These are phyloP conservation scores for Parasteatoda tepidariorum DNA, from an alignment of 1,140 invertebrate genomes.

Conservation along the genomic window DNA sequence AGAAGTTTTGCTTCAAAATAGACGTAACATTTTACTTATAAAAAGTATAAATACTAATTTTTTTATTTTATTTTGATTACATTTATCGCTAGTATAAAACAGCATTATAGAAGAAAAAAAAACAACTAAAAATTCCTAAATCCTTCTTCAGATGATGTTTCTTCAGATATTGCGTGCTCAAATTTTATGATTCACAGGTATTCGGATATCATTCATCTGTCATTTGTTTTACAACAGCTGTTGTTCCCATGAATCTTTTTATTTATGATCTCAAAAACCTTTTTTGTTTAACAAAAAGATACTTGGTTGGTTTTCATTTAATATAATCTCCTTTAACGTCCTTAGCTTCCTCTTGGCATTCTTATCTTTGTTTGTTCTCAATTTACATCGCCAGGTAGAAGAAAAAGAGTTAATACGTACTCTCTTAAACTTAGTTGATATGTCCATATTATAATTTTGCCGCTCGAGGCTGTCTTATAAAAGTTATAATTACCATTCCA, in stretches of 20 bases:
- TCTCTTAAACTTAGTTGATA: background rate
- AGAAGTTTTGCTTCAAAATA: too few species aligned
- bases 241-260: background rate
- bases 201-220: background rate
- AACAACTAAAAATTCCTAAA: too few species aligned
- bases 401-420: background rate
- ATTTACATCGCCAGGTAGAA: background rate
- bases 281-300: background rate
- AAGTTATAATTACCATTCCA: background rate
- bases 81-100: too few species aligned
- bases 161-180: too few species aligned
- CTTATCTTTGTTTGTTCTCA: background rate
- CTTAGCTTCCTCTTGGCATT: background rate
- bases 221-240: background rate
- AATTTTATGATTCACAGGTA: background rate
- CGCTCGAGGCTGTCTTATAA: background rate
- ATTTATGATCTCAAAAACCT: background rate
- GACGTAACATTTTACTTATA: too few species aligned
- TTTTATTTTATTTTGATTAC: too few species aligned
- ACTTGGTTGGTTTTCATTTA: background rate
- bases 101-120: too few species aligned
- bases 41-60: too few species aligned
- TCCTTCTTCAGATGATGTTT: too few species aligned
- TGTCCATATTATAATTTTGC: background rate
- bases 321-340: background rate